Conservation (phyloP, 2,797 vertebrate species). For the Helarctos malayanus region DNA sequence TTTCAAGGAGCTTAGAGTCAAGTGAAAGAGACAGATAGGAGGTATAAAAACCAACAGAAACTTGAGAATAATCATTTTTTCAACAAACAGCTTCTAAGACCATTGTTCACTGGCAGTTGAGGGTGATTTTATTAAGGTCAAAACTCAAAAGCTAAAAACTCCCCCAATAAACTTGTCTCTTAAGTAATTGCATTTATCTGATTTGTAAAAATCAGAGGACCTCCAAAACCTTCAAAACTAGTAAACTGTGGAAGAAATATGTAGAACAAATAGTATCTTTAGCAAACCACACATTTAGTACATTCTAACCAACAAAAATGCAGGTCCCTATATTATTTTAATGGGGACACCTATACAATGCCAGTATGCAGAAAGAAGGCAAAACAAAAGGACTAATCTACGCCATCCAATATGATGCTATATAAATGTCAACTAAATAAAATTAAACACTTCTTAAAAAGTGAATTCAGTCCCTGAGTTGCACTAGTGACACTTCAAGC, state of each 20-base stretch:
- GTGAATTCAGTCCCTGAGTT: neutral
- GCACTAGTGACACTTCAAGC: neutral
- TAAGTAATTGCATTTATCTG: neutral
- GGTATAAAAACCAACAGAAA: slow-evolving; percentile 39
- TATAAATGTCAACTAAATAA: slow-evolving; percentile 46
- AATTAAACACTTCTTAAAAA: neutral
- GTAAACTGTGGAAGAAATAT: slow-evolving; percentile 35
- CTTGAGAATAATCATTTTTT: slow-evolving; percentile 45
- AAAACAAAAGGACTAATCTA: neutral
- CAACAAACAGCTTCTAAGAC: slow-evolving; percentile 21
- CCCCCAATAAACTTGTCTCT: neutral
- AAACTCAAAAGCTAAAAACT: slow-evolving; percentile 29
- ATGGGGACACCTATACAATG: neutral
- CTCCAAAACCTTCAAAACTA: neutral
- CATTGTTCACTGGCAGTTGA: slow-evolving; percentile 26
- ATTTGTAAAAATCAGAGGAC: neutral
- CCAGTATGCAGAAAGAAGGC: neutral
- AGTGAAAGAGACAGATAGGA: slow-evolving; percentile 9
- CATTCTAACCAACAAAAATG: slow-evolving; percentile 41
- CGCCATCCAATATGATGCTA: neutral
- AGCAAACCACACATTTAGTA: slow-evolving; percentile 18
- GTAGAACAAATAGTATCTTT: neutral
- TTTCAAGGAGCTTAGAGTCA: slow-evolving; percentile 1
- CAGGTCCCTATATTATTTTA: neutral
- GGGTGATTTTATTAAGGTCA: slow-evolving; percentile 50